Evolutionary conservation across 1,140 invertebrate species (phyloP).

Genomic region (Ephestia elutella): DNA sequence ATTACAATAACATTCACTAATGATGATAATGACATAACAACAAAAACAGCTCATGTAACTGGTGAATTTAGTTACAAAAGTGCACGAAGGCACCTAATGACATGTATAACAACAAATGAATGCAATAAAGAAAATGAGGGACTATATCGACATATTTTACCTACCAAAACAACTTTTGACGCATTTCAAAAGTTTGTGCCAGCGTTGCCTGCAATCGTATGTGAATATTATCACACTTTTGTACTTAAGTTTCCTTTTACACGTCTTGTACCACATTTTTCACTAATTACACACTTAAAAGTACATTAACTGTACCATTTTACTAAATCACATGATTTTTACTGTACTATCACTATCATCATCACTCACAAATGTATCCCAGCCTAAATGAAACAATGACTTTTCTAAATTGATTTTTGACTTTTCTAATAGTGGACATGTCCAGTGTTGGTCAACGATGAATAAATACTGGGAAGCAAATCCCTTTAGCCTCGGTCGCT

Average conservation of each 20-base stretch:
- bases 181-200: conserved; percentile 25
- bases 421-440: background rate
- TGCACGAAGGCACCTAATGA: too few relatives aligned
- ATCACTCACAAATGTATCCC: background rate
- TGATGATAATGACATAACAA: too few relatives aligned
- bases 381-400: too few relatives aligned
- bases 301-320: background rate
- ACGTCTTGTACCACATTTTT: conserved; percentile 24
- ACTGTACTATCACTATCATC: background rate
- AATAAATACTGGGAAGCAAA: background rate
- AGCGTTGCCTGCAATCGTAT: conserved; percentile 10
- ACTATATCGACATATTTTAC: conserved; percentile 13
- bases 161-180: conserved; percentile 45
- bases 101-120: too few relatives aligned
- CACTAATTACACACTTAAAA: background rate
- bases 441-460: background rate
- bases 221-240: conserved; percentile 11
- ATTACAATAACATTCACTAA: too few relatives aligned
- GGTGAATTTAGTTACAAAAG: too few relatives aligned
- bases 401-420: background rate
- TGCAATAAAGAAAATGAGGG: background rate
- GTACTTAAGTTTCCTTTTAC: conserved; percentile 18
- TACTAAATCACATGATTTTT: background rate
- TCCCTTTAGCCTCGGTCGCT: background rate
- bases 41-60: too few relatives aligned